Evolutionary conservation across 2,113 vertebrate genomes (phyloP).

Genomic region (Phrynocephalus versicolor): DNA sequence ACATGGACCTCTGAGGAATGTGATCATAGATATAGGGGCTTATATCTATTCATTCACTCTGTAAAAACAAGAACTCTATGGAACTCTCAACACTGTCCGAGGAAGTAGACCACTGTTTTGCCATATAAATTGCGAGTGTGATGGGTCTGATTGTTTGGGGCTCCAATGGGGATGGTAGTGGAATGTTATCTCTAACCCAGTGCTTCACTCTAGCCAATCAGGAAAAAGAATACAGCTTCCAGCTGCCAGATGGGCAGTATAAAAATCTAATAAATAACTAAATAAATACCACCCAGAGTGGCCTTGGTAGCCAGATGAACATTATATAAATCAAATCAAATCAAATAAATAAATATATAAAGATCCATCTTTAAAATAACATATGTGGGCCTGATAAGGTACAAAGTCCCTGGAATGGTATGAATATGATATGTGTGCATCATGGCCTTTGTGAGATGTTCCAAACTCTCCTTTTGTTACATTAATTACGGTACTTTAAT

Average conservation of each 20-base stretch:
- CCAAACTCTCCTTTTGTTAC: not conserved
- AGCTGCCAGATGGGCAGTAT: no score
- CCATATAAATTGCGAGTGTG: no score
- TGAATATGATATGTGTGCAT: not conserved
- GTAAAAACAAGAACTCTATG: not conserved
- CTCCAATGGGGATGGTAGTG: no score
- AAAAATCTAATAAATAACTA: no score
- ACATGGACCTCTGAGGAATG: not conserved
- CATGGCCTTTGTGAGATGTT: constrained; percentile 16
- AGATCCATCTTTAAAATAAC: not conserved
- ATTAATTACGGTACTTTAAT: constrained; percentile 3
- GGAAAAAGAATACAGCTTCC: not conserved
- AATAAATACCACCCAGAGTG: no score
- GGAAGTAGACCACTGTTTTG: not conserved
- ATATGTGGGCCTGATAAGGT: not conserved
- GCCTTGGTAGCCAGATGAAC: no score
- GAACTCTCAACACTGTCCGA: not conserved
- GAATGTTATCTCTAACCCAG: no score
- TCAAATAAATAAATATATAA: no score
- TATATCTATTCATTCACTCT: not conserved
- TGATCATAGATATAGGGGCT: not conserved
- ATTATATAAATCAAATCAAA: no score
- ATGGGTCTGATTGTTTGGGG: not conserved
- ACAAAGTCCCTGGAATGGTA: not conserved
- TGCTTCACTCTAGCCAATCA: not conserved